Evolutionary conservation across 2,888 invertebrate species (phyloP).

Genomic region (Lepetodrilus schrolli): DNA sequence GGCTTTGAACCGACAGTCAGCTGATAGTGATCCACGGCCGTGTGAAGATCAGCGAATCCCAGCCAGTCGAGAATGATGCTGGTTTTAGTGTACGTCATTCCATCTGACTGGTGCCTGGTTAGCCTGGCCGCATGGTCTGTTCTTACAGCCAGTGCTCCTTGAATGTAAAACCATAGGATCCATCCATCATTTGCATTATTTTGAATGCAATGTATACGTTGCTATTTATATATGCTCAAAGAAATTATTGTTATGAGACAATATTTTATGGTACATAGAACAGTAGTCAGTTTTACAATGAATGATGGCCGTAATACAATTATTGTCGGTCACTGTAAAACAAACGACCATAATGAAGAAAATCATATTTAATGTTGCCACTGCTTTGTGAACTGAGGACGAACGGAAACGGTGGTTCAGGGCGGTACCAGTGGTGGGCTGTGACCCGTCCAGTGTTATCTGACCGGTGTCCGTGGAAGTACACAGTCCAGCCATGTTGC

Average conservation of each 20-base stretch:
- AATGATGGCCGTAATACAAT: no score
- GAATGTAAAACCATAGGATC: no score
- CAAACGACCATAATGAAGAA: no score
- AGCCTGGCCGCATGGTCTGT: conserved; percentile 36
- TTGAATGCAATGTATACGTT: no score
- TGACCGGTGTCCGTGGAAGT: conserved; percentile 26
- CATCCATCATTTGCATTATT: no score
- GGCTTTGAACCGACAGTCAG: conserved; percentile 35
- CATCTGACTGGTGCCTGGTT: conserved; percentile 28
- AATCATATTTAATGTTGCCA: no score
- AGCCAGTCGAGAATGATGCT: conserved; percentile 37
- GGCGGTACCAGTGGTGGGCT: conserved; percentile 38
- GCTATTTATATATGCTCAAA: no score
- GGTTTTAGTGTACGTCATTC: conserved; percentile 35
- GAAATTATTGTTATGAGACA: neutral
- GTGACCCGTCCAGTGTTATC: conserved; percentile 37
- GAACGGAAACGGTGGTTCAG: no score
- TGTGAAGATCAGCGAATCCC: conserved; percentile 38
- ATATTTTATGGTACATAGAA: neutral
- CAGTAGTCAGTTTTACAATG: no score
- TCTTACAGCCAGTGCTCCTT: conserved; percentile 40
- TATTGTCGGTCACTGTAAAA: no score
- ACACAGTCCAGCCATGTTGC: conserved; percentile 49
- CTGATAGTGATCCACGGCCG: conserved; percentile 31
- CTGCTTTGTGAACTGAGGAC: no score